Percentiles rank a stretch among this genome's conserved stretches.
These are phyloP conservation scores for Trichacis sp. DNA, from an alignment of 2,888 invertebrate species.

Conservation along the genomic window DNA sequence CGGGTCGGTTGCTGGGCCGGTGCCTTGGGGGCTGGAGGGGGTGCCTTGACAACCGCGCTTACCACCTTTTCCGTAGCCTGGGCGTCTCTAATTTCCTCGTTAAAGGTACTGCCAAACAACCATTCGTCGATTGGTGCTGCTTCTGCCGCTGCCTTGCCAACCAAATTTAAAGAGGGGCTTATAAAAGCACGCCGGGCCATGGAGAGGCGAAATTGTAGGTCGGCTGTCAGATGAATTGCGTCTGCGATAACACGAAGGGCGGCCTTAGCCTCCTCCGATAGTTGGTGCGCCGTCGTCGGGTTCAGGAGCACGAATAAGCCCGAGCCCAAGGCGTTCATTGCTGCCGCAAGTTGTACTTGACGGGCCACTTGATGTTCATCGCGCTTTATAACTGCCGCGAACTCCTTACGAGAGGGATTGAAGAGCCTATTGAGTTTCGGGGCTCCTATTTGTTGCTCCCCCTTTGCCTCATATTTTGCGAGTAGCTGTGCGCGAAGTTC, in stretches of 20 bases:
- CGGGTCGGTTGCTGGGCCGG: neutral
- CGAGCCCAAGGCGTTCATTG: neutral
- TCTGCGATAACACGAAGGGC: neutral
- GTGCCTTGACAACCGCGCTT: slow-evolving; percentile 1
- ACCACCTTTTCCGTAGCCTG: neutral
- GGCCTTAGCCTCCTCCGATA: no score
- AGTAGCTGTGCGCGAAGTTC: no score
- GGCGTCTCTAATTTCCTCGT: slow-evolving; percentile 10
- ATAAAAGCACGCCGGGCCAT: slow-evolving; percentile 10
- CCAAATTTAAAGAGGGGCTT: neutral
- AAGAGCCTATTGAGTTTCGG: no score
- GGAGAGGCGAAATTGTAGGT: slow-evolving; percentile 6
- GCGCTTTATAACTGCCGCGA: neutral
- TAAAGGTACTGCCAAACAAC: slow-evolving; percentile 11
- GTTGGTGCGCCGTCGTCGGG: neutral
- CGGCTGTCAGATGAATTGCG: slow-evolving; percentile 6
- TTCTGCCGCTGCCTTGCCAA: slow-evolving; percentile 8
- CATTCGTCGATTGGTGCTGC: slow-evolving; percentile 10
- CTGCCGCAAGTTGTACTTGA: neutral
- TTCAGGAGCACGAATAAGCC: no score
- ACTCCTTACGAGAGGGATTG: neutral
- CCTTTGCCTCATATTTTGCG: no score
- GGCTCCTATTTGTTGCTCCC: no score
- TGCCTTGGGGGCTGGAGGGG: neutral
- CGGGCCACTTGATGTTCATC: neutral